phyloP scores from a whole-genome alignment of 1,140 invertebrate genomes.

The Ruditapes philippinarum region DNA sequence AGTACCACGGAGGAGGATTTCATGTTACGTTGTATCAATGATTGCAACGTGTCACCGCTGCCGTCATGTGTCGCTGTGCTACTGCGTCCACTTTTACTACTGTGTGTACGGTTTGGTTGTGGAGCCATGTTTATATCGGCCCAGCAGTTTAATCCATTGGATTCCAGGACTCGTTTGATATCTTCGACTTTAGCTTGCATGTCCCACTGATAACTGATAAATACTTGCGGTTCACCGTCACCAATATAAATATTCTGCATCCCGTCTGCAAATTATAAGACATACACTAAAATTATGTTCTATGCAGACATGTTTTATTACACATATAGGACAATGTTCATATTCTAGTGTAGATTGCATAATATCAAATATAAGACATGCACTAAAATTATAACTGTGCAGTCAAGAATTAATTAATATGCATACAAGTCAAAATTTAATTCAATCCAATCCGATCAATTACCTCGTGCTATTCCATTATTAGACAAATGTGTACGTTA shows the following conservation, averaged over 20 bases:
- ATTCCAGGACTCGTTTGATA: slow-evolving; percentile 85
- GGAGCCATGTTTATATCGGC: slow-evolving; percentile 86
- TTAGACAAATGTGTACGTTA: too few species aligned
- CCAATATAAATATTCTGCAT: neutral
- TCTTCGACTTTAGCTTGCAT: slow-evolving; percentile 86
- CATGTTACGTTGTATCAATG: slow-evolving; percentile 84
- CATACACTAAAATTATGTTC: too few species aligned
- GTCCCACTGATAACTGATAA: slow-evolving; percentile 88
- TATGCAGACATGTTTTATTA: too few species aligned
- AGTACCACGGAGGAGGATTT: slow-evolving; percentile 84
- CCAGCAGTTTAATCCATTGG: slow-evolving; percentile 86
- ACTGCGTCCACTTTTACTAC: slow-evolving; percentile 79
- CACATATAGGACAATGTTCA: too few species aligned
- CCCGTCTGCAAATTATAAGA: slow-evolving; percentile 58
- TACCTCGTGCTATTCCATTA: too few species aligned
- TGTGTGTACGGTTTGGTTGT: slow-evolving; percentile 77
- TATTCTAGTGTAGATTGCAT: too few species aligned
- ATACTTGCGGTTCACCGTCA: slow-evolving; percentile 84
- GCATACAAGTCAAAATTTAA: too few species aligned
- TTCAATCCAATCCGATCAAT: too few species aligned
- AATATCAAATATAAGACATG: too few species aligned
- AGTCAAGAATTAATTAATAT: too few species aligned
- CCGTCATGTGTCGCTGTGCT: slow-evolving; percentile 70
- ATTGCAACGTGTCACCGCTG: slow-evolving; percentile 77
- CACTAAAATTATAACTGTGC: too few species aligned